Evolutionary conservation across 2,797 vertebrate genomes (phyloP), one percentile per base, ranked within the genome.

Genomic region (Cynopterus sphinx): DNA sequence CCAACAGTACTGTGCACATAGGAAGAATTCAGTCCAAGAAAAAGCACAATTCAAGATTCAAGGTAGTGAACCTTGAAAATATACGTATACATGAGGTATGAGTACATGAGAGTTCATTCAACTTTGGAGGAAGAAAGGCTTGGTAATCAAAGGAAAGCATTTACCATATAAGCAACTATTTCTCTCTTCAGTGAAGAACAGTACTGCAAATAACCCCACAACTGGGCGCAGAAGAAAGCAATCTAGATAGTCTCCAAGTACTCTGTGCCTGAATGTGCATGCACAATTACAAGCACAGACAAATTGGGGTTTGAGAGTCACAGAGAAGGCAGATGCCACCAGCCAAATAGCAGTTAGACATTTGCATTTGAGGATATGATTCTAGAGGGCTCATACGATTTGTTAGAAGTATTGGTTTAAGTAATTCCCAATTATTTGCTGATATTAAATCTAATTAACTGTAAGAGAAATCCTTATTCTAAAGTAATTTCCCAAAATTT

Each of bases 391-490:
- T 86, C 46, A 73, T 46, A 36, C 24, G 84, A 90, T 33, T 93
- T 65, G 75, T 70, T 68, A 55, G n/a, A 71, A 94, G 95, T 86
- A 90, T 6, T 53, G 28, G 51, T 59, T 90, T 74, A 84, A 83
- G 41, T 51, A 6, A 90, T 73, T 95, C 28, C 39, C 83, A 83
- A 75, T 95, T 91, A 77, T 31, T 97, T 92, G 79, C 78, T 61
- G 24, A 63, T 83, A 86, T 31, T 68, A 81, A 92, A 74, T 75
- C 71, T 92, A 75, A 78, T 83, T 89, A 87, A 68, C 15, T 68
- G 15, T 67, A 89, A 93, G 55, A 97, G 33, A 93, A 91, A 91
- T 57, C 33, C n/a, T 93, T 85, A 87, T 26, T 81, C 79, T 71
- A 92, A 87, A 87, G 82, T 63, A 65, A 81, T 86, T 94, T 70